Conservation (phyloP, 2,113 vertebrate genomes). For the Talpa occidentalis region DNA sequence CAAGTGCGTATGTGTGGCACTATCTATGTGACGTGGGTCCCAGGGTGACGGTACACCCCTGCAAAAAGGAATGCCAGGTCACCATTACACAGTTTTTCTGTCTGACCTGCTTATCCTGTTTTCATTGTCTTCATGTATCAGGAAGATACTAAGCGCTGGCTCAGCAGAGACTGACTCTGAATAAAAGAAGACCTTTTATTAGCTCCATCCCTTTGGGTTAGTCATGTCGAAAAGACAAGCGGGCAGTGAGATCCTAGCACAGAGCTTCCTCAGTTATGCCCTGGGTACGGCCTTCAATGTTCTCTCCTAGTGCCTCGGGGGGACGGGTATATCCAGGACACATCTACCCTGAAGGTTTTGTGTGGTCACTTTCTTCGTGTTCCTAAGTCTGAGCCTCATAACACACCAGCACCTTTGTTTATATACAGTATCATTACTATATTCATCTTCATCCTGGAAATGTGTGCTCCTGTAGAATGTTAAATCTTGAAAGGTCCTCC, state of each 20-base stretch:
- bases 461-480: background rate
- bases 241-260: background rate
- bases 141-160: background rate
- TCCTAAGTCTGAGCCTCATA: background rate
- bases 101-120: constrained; percentile 55
- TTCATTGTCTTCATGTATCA: background rate
- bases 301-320: background rate
- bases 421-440: background rate
- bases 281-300: background rate
- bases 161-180: background rate
- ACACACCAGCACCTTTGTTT: background rate
- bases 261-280: background rate
- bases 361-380: background rate
- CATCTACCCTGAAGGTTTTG: background rate
- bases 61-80: background rate
- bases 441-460: background rate
- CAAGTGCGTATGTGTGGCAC: background rate
- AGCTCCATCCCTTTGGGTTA: constrained; percentile 15
- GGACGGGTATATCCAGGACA: background rate
- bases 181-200: background rate
- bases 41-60: background rate
- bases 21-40: background rate
- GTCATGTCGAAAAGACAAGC: constrained; percentile 19
- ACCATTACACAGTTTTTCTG: constrained; percentile 8
- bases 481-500: background rate